Evolutionary conservation across 2,113 vertebrate genomes (phyloP).

Genomic region (Aptenodytes forsteri): DNA sequence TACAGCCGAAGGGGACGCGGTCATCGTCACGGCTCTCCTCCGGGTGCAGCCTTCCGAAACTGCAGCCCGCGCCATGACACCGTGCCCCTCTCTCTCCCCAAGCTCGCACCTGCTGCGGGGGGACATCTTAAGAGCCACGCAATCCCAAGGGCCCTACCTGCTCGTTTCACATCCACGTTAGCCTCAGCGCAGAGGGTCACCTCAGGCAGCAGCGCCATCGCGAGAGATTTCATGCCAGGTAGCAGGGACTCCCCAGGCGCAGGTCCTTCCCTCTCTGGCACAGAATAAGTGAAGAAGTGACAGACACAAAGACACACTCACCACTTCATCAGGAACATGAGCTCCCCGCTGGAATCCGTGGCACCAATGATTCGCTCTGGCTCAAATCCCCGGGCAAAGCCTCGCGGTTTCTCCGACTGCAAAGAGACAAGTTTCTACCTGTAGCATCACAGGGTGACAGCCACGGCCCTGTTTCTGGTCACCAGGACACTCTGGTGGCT

Average conservation of each 20-base stretch:
- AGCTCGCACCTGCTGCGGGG: background rate
- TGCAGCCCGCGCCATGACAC: background rate
- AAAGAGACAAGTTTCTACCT: background rate
- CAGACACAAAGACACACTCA: conserved; percentile 70
- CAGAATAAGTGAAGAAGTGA: conserved; percentile 31
- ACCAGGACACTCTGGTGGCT: background rate
- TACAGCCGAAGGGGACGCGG: background rate
- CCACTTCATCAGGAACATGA: conserved; percentile 99
- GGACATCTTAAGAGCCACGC: conserved; percentile 21
- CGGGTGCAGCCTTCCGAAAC: background rate
- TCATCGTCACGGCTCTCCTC: background rate
- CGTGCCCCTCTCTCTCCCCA: background rate
- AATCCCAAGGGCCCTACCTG: conserved; percentile 58
- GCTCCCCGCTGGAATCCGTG: conserved; percentile 98
- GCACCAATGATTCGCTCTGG: conserved; percentile 97
- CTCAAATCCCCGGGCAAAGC: conserved; percentile 92
- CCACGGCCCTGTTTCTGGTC: background rate
- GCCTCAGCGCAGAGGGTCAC: conserved; percentile 56
- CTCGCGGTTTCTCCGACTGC: conserved; percentile 92
- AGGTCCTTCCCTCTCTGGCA: conserved; percentile 70
- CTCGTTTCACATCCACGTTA: conserved; percentile 54
- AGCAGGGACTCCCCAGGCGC: conserved; percentile 54
- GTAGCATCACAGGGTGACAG: background rate
- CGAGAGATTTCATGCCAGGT: conserved; percentile 63
- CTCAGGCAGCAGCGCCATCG: conserved; percentile 59